Percentiles rank a stretch among this genome's conserved stretches.
Conservation (phyloP, 2,797 vertebrate genomes). For the Muscicapa comitata region DNA sequence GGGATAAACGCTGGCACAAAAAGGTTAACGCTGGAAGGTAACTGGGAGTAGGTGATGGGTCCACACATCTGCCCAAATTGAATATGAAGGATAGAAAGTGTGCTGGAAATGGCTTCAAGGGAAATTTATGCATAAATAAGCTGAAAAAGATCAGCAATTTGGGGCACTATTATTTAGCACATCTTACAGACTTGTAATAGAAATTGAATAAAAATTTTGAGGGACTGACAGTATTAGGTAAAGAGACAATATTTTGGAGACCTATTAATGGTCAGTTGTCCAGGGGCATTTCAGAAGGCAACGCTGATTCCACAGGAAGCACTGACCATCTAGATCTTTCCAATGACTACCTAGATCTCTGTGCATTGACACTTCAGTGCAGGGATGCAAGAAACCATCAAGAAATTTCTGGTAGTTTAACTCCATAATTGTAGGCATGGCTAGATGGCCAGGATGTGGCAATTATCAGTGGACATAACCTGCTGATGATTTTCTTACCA, state of each 20-base stretch:
- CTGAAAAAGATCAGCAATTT: background rate
- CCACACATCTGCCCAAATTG: background rate
- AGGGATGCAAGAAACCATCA: background rate
- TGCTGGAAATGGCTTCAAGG: background rate
- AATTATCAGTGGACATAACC: fast-evolving
- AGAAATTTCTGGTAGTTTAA: background rate
- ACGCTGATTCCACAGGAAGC: background rate
- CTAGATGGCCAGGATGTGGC: background rate
- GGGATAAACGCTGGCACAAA: fast-evolving
- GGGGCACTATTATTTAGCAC: background rate
- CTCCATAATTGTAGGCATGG: background rate
- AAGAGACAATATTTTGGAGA: background rate
- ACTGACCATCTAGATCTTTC: background rate
- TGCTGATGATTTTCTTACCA: background rate
- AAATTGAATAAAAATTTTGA: background rate
- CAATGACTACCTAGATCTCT: background rate
- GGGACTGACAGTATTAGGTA: background rate
- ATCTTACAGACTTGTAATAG: background rate
- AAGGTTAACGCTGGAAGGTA: background rate
- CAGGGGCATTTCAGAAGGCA: background rate
- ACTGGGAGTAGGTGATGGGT: background rate
- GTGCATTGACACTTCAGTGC: background rate
- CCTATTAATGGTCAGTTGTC: background rate
- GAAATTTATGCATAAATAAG: background rate
- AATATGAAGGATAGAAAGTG: background rate